phyloP scores from a whole-genome alignment of 1,140 invertebrate species.

The Meteorus sp. region DNA sequence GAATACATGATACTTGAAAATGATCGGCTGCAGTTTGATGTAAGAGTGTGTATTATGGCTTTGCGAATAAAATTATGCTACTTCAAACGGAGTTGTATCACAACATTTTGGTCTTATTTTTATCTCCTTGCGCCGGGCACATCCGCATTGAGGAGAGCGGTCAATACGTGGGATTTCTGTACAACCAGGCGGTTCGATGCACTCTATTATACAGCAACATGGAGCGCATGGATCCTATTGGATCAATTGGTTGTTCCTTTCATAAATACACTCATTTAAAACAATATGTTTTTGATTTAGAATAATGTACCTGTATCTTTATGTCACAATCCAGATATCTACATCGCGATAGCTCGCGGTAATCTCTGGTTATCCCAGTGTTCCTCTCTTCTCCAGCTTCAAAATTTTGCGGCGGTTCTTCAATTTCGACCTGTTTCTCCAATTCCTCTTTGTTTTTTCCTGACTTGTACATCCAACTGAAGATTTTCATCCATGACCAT shows the following conservation, averaged over 20 bases:
- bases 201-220: conserved; percentile 6
- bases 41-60: no score
- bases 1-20: no score
- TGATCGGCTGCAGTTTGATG: no score
- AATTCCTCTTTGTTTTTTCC: background rate
- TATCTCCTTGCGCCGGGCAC: background rate
- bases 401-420: background rate
- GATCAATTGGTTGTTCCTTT: background rate
- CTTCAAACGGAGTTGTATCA: no score
- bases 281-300: no score
- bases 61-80: no score
- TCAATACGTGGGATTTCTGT: background rate
- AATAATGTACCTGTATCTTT: conserved; percentile 10
- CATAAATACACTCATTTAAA: no score
- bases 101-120: background rate
- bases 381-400: background rate
- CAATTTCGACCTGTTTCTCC: background rate
- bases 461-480: background rate
- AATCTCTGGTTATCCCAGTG: background rate
- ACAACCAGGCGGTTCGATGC: background rate
- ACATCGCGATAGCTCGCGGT: background rate
- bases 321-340: background rate
- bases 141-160: background rate
- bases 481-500: background rate
- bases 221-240: conserved; percentile 10